Percentiles rank a stretch among this genome's conserved stretches.
Evolutionary conservation across 2,797 vertebrate species (phyloP).

Genomic region (Xiphophorus birchmanni): DNA sequence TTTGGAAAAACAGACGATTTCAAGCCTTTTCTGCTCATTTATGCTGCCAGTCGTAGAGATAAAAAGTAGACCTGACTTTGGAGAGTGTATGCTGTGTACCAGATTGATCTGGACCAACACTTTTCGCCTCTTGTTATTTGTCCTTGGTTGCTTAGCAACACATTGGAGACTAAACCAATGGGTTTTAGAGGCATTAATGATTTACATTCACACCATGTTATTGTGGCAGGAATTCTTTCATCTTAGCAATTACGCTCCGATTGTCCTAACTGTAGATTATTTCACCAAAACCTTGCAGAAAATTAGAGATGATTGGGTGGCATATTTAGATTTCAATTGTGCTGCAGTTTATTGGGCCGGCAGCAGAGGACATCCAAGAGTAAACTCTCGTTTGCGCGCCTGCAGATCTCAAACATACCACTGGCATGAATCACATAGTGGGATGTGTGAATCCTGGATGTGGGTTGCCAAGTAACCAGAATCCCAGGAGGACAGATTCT

Average conservation of each 20-base stretch:
- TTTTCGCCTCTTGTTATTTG: slow-evolving; percentile 54
- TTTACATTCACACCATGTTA: slow-evolving; percentile 10
- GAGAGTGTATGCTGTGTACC: background rate
- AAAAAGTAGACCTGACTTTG: background rate
- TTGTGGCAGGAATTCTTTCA: background rate
- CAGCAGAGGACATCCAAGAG: slow-evolving; percentile 68
- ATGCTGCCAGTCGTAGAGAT: background rate
- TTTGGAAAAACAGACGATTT: background rate
- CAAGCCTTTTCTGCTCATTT: slow-evolving; percentile 5
- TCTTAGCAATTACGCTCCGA: background rate
- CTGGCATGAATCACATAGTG: slow-evolving; percentile 67
- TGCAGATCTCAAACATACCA: slow-evolving; percentile 45
- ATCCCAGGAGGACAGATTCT: slow-evolving; percentile 69
- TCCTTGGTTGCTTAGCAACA: slow-evolving; percentile 87
- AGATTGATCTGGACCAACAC: slow-evolving; percentile 16
- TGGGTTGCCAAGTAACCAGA: slow-evolving; percentile 82
- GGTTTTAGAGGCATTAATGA: slow-evolving; percentile 17
- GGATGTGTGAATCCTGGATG: slow-evolving; percentile 73
- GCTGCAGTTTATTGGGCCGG: slow-evolving; percentile 39
- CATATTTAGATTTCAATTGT: slow-evolving; percentile 22
- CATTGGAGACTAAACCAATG: slow-evolving; percentile 44
- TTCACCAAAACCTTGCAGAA: slow-evolving; percentile 5
- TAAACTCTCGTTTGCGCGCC: slow-evolving; percentile 26
- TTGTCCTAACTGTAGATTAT: background rate
- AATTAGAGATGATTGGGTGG: slow-evolving; percentile 24